Evolutionary conservation across 2,113 vertebrate genomes (phyloP).

Genomic region (Cardinalis cardinalis): DNA sequence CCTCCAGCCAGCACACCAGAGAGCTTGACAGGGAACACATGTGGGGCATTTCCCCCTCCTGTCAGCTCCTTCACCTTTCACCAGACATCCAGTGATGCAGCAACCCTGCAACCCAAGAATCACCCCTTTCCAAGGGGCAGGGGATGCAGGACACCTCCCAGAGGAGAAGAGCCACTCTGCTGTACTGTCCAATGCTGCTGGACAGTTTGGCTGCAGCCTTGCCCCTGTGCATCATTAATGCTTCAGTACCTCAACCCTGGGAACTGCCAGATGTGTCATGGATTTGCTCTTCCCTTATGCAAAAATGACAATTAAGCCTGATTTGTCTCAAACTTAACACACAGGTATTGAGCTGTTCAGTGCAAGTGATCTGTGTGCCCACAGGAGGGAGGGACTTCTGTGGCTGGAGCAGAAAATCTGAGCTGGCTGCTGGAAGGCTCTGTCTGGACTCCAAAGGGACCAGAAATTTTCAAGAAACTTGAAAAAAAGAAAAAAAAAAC

Average conservation of each 20-base stretch:
- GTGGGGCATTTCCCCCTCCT: neutral
- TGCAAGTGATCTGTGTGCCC: neutral
- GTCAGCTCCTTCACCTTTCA: neutral
- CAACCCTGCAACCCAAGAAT: neutral
- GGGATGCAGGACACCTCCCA: neutral
- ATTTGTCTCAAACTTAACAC: neutral
- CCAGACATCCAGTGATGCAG: neutral
- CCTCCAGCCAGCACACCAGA: neutral
- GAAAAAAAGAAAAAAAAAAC: neutral
- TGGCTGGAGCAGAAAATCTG: neutral
- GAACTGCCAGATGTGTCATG: neutral
- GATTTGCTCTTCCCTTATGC: neutral
- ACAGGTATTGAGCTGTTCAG: neutral
- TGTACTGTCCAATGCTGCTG: fast-evolving
- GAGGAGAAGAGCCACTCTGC: neutral
- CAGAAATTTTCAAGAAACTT: neutral
- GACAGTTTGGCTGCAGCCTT: neutral
- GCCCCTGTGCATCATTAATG: fast-evolving
- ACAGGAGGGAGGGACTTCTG: neutral
- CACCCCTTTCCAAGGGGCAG: neutral
- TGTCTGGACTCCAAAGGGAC: neutral
- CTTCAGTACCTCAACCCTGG: neutral
- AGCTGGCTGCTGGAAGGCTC: neutral
- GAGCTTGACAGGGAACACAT: neutral
- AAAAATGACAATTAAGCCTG: neutral